Base-by-base conservation (phyloP, 2,113 vertebrate genomes). In the Clupea harengus region DNA sequence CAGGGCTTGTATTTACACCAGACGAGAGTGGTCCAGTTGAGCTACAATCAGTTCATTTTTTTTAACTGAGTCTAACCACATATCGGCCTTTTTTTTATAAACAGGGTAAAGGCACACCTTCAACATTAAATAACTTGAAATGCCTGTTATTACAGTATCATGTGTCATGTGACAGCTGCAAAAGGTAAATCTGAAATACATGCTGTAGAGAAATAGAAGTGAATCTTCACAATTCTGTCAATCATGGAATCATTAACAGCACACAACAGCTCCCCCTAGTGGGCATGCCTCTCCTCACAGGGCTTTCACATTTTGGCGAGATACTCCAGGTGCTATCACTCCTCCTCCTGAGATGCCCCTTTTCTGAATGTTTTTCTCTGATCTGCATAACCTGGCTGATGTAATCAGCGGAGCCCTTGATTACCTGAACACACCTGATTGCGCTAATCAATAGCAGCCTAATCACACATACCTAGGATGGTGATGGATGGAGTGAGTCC, bases 401-500 rank as follows among this genome's bases (percentile, higher is more conserved):
- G 39, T 39, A 39, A 39, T 39, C 39, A 39, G 2, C 54, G 13
- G 13, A 20, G 15, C 8, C 54, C 54, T 57, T 7, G 6, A 10
- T 47, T 47, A 47, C 46, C 46, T 7, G 46, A 47, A 47, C 5
- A 49, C 18, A 54, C 52, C 17, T 20, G 52, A 54, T 20, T 54
- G 52, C 1, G 1, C 22, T 6, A 64, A 25, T 64, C 22, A 3
- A 25, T 25, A 22, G 1, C 22, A 64, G 60, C n/a, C 22, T 64
- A 2, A 64, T 64, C 9, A 25, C n/a, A 84, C 92, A 0, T 95
- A 99, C 98, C 98, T 3, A 99, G 94, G 85, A 99, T 99, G 39
- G 98, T 99, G 89, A 99, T 99, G 6, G 98, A 99, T 0, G 98
- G 98, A 0, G 98, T 99, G 78, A 99, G 96, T 84, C 97, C 96